A percentile compares a stretch with the other conserved stretches of the same genome.
Evolutionary conservation across 2,888 invertebrate species (phyloP).

Genomic region (Apantesis nais): DNA sequence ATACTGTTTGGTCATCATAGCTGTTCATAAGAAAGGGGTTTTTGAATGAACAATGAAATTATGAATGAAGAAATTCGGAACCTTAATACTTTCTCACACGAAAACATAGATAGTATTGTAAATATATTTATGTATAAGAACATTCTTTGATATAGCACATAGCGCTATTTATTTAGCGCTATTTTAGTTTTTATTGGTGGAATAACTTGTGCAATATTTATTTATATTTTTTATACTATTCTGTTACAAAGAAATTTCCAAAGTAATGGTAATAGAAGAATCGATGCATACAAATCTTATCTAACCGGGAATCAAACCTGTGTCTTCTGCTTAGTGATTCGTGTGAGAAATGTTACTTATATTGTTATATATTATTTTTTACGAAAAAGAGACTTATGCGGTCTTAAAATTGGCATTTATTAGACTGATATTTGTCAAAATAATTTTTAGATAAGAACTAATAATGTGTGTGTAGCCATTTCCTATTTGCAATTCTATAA

Average conservation of each 20-base stretch:
- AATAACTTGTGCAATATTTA: too few relatives aligned
- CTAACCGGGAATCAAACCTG: not conserved
- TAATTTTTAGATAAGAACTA: not conserved
- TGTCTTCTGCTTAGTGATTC: not conserved
- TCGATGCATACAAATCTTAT: not conserved
- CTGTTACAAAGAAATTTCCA: not conserved
- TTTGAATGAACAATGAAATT: not conserved
- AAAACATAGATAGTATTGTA: not conserved
- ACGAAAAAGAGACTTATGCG: not conserved
- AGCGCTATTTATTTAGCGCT: not conserved
- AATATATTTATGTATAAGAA: not conserved
- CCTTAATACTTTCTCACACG: not conserved
- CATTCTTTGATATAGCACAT: not conserved
- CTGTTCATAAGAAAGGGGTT: not conserved
- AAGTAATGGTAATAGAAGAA: not conserved
- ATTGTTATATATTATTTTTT: not conserved
- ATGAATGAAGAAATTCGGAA: not conserved
- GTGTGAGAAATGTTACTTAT: not conserved
- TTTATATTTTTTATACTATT: too few relatives aligned
- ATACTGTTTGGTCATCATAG: not conserved
- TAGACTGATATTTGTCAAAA: conserved; percentile 17
- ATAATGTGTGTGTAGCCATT: not conserved
- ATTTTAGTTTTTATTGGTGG: too few relatives aligned
- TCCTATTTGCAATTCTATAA: not conserved
- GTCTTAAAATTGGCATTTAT: conserved; percentile 31